Percentiles rank a stretch among this genome's conserved stretches.
These are phyloP conservation scores for Microchrysa polita DNA, from an alignment of 2,888 invertebrate species.

Conservation along the genomic window DNA sequence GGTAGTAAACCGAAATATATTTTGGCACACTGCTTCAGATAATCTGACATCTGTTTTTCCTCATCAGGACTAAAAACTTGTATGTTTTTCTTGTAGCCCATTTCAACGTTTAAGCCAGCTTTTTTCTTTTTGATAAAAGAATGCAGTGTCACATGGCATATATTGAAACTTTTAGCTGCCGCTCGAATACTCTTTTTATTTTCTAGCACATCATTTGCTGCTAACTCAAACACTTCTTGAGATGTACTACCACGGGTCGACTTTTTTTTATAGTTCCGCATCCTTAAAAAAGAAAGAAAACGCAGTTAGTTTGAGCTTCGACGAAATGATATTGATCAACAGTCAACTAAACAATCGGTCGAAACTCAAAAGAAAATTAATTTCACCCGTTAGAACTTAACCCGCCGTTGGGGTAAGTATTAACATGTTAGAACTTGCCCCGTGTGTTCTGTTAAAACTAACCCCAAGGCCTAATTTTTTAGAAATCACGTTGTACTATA, in stretches of 20 bases:
- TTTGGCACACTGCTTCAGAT: not conserved
- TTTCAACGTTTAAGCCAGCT: slow-evolving; percentile 1
- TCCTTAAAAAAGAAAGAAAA: not conserved
- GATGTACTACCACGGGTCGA: not conserved
- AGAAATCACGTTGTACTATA: too few relatives aligned
- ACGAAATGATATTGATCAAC: too few relatives aligned
- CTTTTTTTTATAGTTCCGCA: slow-evolving; percentile 16
- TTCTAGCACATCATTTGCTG: not conserved
- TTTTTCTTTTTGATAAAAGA: slow-evolving; percentile 5
- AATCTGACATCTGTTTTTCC: not conserved
- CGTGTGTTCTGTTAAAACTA: too few relatives aligned
- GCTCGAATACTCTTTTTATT: not conserved
- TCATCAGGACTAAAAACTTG: slow-evolving; percentile 8
- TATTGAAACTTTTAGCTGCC: not conserved
- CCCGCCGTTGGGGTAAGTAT: too few relatives aligned
- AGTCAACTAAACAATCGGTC: too few relatives aligned
- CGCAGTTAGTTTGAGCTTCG: too few relatives aligned
- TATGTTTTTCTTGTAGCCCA: slow-evolving; percentile 15
- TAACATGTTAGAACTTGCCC: too few relatives aligned
- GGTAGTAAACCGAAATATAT: not conserved
- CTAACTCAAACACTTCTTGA: not conserved
- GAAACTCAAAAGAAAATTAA: too few relatives aligned
- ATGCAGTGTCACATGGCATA: slow-evolving; percentile 5
- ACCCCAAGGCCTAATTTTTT: too few relatives aligned
- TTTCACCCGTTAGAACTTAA: too few relatives aligned